These are phyloP conservation scores for Paradisaea rubra DNA, from an alignment of 2,113 vertebrate species.

Conservation along the genomic window DNA sequence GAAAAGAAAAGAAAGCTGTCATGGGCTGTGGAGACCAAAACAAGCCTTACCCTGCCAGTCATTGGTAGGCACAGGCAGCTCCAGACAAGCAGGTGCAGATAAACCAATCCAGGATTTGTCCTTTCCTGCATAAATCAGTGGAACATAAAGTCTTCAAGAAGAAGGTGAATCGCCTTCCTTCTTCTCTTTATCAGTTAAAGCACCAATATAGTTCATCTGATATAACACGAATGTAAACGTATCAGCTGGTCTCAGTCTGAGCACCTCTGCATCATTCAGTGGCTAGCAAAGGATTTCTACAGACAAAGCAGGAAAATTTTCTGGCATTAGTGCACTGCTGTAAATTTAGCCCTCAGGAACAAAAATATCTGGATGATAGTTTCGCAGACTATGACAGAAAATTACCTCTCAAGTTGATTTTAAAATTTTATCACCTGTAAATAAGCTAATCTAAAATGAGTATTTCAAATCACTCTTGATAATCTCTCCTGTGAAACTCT, in stretches of 20 bases:
- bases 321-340: neutral
- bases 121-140: neutral
- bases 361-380: neutral
- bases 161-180: constrained; percentile 47
- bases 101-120: neutral
- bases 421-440: neutral
- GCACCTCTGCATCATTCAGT: neutral
- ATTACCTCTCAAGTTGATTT: neutral
- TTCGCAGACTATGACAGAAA: neutral
- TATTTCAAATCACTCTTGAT: neutral
- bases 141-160: constrained; percentile 59
- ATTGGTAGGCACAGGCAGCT: neutral
- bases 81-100: neutral
- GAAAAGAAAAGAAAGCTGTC: neutral
- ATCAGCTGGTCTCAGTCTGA: neutral
- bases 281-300: neutral
- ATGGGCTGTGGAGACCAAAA: neutral
- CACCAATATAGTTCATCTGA: neutral
- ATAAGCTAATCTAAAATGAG: neutral
- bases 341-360: neutral
- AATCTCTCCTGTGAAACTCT: neutral
- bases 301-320: neutral
- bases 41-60: neutral
- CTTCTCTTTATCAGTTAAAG: constrained; percentile 45
- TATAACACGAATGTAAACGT: neutral